Evolutionary conservation across 2,797 vertebrate genomes (phyloP).

Genomic region (Garrulus glandarius): DNA sequence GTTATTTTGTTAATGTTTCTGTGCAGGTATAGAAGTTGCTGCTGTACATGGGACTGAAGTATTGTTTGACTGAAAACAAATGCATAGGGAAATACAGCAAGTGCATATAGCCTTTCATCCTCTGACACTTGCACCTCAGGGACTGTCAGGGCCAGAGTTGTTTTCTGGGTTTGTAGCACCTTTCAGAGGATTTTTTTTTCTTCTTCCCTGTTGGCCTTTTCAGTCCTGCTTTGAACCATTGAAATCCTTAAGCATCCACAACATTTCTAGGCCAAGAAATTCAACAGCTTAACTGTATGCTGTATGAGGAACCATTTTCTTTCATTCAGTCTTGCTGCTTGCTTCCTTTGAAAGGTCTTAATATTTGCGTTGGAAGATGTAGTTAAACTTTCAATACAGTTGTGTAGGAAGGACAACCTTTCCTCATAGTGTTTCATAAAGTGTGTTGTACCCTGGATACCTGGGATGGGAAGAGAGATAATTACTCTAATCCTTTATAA

Average conservation of each 20-base stretch:
- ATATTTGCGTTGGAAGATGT: neutral
- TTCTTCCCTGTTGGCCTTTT: neutral
- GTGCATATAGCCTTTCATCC: fast-evolving
- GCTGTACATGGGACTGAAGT: neutral
- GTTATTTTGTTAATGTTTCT: neutral
- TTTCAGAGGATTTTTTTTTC: neutral
- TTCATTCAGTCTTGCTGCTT: neutral
- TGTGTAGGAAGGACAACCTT: neutral
- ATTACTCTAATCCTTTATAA: neutral
- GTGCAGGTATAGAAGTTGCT: neutral
- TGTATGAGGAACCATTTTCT: neutral
- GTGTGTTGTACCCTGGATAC: neutral
- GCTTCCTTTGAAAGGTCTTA: neutral
- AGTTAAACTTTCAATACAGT: neutral
- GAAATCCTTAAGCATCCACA: neutral
- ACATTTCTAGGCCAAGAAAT: neutral
- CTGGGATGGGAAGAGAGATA: neutral
- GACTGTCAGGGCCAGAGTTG: neutral
- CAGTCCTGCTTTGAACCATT: neutral
- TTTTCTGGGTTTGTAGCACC: neutral
- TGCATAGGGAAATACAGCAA: neutral
- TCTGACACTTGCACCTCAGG: neutral
- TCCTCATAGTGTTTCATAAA: neutral
- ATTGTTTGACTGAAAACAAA: neutral
- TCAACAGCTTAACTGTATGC: neutral